These are phyloP conservation scores for Ptychobarbus kaznakovi DNA, from an alignment of 2,797 vertebrate species.

Conservation along the genomic window DNA sequence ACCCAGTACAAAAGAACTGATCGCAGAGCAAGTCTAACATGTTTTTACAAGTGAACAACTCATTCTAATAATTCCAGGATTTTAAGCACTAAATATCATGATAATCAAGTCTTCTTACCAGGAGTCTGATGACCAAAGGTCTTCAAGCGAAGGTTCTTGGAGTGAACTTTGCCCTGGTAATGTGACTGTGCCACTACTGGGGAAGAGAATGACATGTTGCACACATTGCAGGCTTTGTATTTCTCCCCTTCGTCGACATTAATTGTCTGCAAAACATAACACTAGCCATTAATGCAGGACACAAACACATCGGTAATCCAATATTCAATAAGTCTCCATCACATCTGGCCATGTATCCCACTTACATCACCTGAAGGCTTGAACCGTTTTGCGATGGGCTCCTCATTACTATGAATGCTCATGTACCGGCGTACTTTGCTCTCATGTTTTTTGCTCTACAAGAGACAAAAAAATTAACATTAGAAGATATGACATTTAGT, in stretches of 20 bases:
- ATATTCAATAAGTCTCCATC: slow-evolving; percentile 25
- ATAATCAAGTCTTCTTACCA: slow-evolving; percentile 74
- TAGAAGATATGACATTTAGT: neutral
- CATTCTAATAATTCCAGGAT: neutral
- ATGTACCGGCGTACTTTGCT: slow-evolving; percentile 94
- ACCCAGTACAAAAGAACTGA: neutral
- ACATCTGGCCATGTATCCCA: neutral
- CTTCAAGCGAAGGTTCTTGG: slow-evolving; percentile 92
- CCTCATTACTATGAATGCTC: slow-evolving; percentile 84
- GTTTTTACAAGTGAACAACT: neutral
- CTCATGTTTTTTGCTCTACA: slow-evolving; percentile 95
- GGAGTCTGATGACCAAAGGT: slow-evolving; percentile 77
- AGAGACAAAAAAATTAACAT: neutral
- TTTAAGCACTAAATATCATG: neutral
- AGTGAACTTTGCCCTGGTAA: slow-evolving; percentile 95
- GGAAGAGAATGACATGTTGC: slow-evolving; percentile 96
- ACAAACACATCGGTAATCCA: neutral
- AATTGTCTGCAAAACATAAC: slow-evolving; percentile 68
- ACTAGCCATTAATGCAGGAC: neutral
- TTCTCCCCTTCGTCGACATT: slow-evolving; percentile 83
- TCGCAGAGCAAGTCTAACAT: neutral
- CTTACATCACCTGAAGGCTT: slow-evolving; percentile 74
- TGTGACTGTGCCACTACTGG: slow-evolving; percentile 92
- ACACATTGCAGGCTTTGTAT: slow-evolving; percentile 89
- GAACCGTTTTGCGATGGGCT: slow-evolving; percentile 75